Evolutionary conservation across 2,113 vertebrate genomes (phyloP).

Genomic region (Rafetus swinhoei): DNA sequence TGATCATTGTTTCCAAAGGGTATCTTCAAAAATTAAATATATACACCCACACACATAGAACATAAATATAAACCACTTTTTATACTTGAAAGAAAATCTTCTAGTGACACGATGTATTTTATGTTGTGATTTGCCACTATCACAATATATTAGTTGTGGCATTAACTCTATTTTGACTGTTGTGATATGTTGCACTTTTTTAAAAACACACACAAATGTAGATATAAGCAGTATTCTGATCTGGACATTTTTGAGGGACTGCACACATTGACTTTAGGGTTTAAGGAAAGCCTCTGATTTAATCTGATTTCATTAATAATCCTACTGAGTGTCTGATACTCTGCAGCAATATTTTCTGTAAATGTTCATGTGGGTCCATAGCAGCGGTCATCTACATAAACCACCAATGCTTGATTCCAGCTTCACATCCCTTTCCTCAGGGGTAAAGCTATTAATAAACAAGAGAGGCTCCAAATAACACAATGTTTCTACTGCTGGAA

Average conservation of each 20-base stretch:
- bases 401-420: neutral
- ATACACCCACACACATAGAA: neutral
- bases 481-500: neutral
- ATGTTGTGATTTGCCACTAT: neutral
- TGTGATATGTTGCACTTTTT: neutral
- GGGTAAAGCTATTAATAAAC: neutral
- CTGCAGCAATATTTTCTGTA: neutral
- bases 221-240: neutral
- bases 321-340: neutral
- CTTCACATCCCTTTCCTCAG: neutral
- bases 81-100: neutral
- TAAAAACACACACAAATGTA: neutral
- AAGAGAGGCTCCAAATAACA: neutral
- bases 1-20: neutral
- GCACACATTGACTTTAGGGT: neutral
- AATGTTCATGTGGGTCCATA: neutral
- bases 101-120: neutral
- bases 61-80: neutral
- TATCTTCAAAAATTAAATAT: neutral
- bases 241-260: neutral
- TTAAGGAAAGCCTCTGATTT: neutral
- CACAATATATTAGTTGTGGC: neutral
- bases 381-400: neutral
- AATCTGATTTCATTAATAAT: neutral
- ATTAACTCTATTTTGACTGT: neutral